Evolutionary conservation across 2,888 invertebrate genomes (phyloP).

Genomic region (Nemoura dubitans): DNA sequence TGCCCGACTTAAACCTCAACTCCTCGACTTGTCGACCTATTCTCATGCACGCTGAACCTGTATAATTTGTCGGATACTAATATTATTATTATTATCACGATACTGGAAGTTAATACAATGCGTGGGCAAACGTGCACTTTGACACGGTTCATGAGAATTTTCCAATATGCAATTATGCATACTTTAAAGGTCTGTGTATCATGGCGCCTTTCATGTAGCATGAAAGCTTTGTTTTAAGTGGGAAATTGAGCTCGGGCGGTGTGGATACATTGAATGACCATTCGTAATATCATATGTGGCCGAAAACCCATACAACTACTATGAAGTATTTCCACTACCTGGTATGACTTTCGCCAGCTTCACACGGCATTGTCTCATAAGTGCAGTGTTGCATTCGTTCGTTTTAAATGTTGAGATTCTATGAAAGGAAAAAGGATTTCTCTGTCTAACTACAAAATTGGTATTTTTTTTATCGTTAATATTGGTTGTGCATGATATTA

Average conservation of each 20-base stretch:
- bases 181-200: not conserved
- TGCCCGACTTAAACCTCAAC: not conserved
- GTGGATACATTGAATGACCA: not conserved
- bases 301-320: too few species aligned
- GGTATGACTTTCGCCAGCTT: too few species aligned
- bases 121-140: not conserved
- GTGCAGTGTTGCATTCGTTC: too few species aligned
- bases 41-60: not conserved
- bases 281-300: too few species aligned
- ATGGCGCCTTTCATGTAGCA: not conserved
- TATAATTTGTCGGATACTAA: not conserved
- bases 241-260: not conserved
- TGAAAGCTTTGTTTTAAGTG: not conserved
- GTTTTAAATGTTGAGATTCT: too few species aligned
- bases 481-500: too few species aligned
- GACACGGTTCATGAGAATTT: not conserved
- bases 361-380: too few species aligned
- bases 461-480: too few species aligned
- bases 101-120: not conserved
- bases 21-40: not conserved
- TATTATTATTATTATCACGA: not conserved
- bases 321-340: too few species aligned
- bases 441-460: too few species aligned
- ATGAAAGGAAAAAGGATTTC: too few species aligned
- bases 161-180: not conserved